Conservation (phyloP, 2,888 invertebrate genomes). For the Cephus runcator region DNA sequence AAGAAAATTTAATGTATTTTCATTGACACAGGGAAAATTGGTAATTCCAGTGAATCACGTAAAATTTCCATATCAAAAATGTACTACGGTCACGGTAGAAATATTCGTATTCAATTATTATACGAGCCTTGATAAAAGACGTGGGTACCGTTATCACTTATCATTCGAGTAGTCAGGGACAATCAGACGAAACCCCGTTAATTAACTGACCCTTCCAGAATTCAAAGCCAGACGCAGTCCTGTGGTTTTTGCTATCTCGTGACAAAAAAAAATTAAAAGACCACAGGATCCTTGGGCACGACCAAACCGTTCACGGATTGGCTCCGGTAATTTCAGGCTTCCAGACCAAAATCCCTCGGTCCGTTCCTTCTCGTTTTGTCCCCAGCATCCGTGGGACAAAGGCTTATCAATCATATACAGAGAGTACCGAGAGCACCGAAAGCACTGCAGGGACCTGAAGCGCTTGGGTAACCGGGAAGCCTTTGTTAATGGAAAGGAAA, state of each 20-base stretch:
- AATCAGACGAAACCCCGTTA: not conserved
- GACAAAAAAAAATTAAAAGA: not conserved
- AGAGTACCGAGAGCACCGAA: not conserved
- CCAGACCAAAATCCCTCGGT: not conserved
- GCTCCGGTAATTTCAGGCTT: not conserved
- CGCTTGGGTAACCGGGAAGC: not conserved
- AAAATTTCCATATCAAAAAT: not conserved
- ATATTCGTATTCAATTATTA: not conserved
- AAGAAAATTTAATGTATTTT: not conserved
- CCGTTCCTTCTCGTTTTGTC: not conserved
- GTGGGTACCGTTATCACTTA: not conserved
- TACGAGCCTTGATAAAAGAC: not conserved
- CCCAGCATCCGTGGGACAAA: not conserved
- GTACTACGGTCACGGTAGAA: too few relatives aligned
- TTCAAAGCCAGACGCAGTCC: not conserved
- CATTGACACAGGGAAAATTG: not conserved
- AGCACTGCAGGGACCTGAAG: not conserved
- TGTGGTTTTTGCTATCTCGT: not conserved
- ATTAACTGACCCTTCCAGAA: not conserved
- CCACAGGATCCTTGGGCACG: not conserved
- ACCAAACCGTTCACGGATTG: not conserved
- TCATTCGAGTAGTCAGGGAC: not conserved
- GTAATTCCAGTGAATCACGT: not conserved
- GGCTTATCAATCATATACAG: not conserved
- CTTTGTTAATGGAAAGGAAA: slow-evolving; percentile 31